Percentiles rank a stretch among this genome's conserved stretches.
These are phyloP conservation scores for Cichladusa arquata DNA, from an alignment of 2,113 vertebrate genomes.

Conservation along the genomic window DNA sequence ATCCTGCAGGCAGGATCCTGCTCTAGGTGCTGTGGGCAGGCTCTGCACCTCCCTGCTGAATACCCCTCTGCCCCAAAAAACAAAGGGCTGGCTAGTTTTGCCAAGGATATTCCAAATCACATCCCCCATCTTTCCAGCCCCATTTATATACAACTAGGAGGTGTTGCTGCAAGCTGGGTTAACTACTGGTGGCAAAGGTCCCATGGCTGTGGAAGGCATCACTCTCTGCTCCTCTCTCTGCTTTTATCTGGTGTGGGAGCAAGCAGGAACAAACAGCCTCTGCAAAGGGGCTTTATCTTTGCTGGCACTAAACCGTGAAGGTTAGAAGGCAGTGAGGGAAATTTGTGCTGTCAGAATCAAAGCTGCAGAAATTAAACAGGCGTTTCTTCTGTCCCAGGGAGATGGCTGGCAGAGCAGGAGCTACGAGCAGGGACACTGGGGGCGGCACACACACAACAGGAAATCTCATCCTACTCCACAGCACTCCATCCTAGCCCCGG, in stretches of 20 bases:
- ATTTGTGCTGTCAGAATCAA: not conserved
- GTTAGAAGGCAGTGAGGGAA: not conserved
- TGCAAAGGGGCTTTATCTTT: not conserved
- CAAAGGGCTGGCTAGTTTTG: not conserved
- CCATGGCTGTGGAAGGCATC: accelerated
- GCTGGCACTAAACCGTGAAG: not conserved
- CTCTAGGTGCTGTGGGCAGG: not conserved
- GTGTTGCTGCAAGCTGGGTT: not conserved
- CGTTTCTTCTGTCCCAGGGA: not conserved
- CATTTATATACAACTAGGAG: accelerated
- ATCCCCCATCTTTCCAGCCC: not conserved
- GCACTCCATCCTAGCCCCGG: accelerated
- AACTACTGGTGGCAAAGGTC: not conserved
- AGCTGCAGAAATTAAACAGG: not conserved
- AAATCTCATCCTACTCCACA: not conserved
- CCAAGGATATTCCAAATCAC: not conserved
- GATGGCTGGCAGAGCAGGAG: not conserved
- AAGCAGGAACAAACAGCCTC: not conserved
- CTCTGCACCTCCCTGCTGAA: not conserved
- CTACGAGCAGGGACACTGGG: not conserved
- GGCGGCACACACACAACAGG: accelerated
- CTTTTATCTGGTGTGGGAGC: not conserved
- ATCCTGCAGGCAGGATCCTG: not conserved
- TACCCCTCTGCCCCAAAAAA: not conserved
- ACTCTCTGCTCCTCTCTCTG: not conserved